Conservation (phyloP, 2,113 vertebrate species). For the Marcusenius ussheri region DNA sequence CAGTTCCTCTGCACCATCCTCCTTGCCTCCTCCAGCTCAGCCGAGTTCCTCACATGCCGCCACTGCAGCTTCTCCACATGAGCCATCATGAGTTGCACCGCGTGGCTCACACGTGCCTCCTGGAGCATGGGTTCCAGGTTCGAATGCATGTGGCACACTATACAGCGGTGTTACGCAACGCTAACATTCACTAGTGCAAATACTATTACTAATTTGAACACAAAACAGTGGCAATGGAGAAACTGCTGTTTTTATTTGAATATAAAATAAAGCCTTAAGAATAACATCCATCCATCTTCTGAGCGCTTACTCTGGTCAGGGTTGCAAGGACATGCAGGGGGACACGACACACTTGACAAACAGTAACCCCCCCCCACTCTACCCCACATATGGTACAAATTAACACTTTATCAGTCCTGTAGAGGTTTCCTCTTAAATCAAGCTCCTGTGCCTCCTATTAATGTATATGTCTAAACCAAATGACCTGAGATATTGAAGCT, state of each 20-base stretch:
- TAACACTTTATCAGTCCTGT: neutral
- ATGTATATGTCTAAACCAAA: neutral
- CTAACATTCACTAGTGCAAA: neutral
- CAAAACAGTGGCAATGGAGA: neutral
- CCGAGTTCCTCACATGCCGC: slow-evolving; percentile 49
- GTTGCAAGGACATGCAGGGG: neutral
- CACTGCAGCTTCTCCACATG: slow-evolving; percentile 73
- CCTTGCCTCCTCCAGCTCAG: slow-evolving; percentile 70
- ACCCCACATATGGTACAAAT: neutral
- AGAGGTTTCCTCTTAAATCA: neutral
- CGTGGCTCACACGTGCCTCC: slow-evolving; percentile 72
- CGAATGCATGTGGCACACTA: neutral
- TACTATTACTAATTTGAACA: neutral
- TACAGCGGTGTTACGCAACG: neutral
- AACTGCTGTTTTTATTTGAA: neutral
- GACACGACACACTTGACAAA: neutral
- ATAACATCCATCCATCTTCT: neutral
- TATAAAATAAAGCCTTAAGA: neutral
- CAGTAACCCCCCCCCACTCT: neutral
- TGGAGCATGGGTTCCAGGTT: slow-evolving; percentile 30
- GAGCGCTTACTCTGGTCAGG: neutral
- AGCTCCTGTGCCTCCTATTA: neutral
- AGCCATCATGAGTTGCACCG: slow-evolving; percentile 72
- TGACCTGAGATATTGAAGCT: neutral
- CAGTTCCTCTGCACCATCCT: slow-evolving; percentile 55